Evolutionary conservation across 2,888 invertebrate species (phyloP).

Genomic region (Aspidiotus destructor): DNA sequence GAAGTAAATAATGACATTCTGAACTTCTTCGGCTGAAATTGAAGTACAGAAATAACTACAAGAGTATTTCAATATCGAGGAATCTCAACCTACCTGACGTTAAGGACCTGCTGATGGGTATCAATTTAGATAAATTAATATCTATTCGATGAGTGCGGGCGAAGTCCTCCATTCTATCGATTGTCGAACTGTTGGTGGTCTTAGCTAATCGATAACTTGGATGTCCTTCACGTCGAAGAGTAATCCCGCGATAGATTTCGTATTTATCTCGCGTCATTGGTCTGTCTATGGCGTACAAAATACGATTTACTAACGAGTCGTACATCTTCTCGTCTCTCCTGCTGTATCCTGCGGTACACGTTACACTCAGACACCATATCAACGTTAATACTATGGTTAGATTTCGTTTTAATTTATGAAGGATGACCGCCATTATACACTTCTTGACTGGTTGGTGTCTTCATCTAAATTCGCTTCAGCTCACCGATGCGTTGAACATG

Average conservation of each 20-base stretch:
- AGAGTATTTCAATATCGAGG: too few species aligned
- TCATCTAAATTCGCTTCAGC: conserved; percentile 23
- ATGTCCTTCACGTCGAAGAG: conserved; percentile 40
- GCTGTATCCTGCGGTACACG: conserved; percentile 5
- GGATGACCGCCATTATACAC: conserved; percentile 25
- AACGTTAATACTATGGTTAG: conserved; percentile 18
- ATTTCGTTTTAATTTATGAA: conserved; percentile 25
- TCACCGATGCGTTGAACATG: conserved; percentile 10
- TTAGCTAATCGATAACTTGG: background rate
- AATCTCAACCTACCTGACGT: background rate
- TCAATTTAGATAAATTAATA: conserved; percentile 53
- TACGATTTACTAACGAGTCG: conserved; percentile 37
- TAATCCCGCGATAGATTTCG: conserved; percentile 51
- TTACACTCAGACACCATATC: conserved; percentile 25
- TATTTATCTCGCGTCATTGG: conserved; percentile 49
- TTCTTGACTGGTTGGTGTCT: conserved; percentile 18
- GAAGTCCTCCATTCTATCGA: conserved; percentile 52
- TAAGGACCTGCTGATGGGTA: conserved; percentile 32
- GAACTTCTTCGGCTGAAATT: too few species aligned
- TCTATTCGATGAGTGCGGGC: conserved; percentile 53
- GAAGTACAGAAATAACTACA: too few species aligned
- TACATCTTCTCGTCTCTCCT: background rate
- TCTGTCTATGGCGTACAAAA: conserved; percentile 51
- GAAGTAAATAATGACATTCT: too few species aligned
- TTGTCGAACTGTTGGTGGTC: conserved; percentile 43